These are phyloP conservation scores for Coremacera marginata DNA, from an alignment of 2,888 invertebrate species.

Conservation along the genomic window DNA sequence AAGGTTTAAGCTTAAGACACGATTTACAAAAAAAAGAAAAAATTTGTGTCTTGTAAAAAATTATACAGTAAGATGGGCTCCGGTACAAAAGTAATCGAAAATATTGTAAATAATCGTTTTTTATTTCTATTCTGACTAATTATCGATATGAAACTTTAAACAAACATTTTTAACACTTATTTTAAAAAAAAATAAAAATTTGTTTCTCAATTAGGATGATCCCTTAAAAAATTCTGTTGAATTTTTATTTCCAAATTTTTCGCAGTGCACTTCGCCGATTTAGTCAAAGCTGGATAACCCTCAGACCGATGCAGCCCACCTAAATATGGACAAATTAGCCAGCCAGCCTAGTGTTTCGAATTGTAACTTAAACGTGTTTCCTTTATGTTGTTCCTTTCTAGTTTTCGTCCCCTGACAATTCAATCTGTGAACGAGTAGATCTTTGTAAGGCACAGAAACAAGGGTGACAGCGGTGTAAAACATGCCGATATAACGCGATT, in stretches of 20 bases:
- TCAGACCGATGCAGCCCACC: not conserved
- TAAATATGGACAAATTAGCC: constrained; percentile 57
- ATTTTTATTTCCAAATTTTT: not conserved
- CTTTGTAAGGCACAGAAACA: constrained; percentile 38
- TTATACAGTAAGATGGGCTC: no score
- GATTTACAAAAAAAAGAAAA: no score
- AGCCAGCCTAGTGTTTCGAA: constrained; percentile 57
- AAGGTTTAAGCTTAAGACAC: no score
- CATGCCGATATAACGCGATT: constrained; percentile 8
- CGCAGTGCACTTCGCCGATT: not conserved
- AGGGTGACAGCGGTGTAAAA: constrained; percentile 17
- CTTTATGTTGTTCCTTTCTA: not conserved
- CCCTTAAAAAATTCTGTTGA: no score
- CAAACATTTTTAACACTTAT: no score
- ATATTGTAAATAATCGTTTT: no score
- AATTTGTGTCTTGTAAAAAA: no score
- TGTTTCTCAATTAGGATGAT: no score
- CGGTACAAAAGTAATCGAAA: no score
- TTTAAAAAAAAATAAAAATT: no score
- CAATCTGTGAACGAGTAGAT: constrained; percentile 49
- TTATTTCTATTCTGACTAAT: no score
- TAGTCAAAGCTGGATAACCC: not conserved
- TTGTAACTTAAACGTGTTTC: constrained; percentile 1
- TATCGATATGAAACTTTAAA: no score
- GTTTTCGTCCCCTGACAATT: constrained; percentile 61